These are phyloP conservation scores for Psix sp. DNA, from an alignment of 1,140 invertebrate species.

Conservation along the genomic window DNA sequence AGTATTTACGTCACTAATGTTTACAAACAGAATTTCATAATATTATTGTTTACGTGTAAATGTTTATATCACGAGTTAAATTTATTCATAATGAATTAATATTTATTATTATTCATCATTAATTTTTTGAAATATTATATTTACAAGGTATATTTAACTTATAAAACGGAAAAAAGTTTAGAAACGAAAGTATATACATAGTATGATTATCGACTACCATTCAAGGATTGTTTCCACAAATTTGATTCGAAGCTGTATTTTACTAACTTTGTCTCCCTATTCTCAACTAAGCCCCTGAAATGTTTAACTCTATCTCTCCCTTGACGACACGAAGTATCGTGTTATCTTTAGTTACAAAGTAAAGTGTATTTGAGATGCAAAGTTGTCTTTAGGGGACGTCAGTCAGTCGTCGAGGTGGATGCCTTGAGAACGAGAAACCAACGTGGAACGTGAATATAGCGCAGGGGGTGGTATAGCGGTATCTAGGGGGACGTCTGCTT, in stretches of 20 bases:
- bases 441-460: conserved; percentile 59
- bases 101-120: no score
- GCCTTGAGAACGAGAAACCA: conserved; percentile 66
- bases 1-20: no score
- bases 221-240: no score
- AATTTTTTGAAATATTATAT: no score
- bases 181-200: no score
- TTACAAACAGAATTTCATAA: no score
- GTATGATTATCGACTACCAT: no score
- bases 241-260: conserved; percentile 4
- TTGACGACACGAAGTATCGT: conserved; percentile 69
- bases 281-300: conserved; percentile 30
- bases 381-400: conserved; percentile 76
- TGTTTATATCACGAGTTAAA: no score
- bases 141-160: no score
- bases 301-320: conserved; percentile 57
- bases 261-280: conserved; percentile 15
- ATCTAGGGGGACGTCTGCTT: conserved; percentile 67
- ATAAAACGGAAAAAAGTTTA: no score
- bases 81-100: no score
- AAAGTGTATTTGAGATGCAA: conserved; percentile 72
- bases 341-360: conserved; percentile 74
- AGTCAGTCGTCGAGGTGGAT: conserved; percentile 69
- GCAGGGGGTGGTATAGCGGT: conserved; percentile 49
- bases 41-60: no score